Conservation (phyloP, 2,113 vertebrate genomes). For the Pristiophorus japonicus region DNA sequence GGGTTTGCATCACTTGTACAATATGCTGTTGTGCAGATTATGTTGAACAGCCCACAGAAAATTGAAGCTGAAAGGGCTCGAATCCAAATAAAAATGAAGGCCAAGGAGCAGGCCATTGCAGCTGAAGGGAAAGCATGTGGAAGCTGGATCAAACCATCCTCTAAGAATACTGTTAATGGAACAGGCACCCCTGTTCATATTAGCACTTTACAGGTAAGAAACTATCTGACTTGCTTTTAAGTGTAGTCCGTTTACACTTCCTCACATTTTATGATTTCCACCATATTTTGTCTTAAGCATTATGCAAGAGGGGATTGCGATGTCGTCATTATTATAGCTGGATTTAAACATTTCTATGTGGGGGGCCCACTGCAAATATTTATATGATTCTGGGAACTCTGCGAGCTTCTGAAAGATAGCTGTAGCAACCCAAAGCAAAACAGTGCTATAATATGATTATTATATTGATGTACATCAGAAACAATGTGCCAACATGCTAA, state of each 20-base stretch:
- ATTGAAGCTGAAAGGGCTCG: constrained; percentile 89
- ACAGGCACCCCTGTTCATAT: constrained; percentile 88
- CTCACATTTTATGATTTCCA: background rate
- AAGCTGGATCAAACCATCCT: constrained; percentile 55
- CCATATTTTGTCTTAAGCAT: background rate
- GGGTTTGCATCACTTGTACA: constrained; percentile 95
- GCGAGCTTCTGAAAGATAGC: background rate
- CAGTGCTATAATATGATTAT: background rate
- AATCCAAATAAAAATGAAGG: constrained; percentile 62
- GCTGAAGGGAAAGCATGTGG: constrained; percentile 64
- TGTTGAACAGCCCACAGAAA: constrained; percentile 90
- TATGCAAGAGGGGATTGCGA: background rate
- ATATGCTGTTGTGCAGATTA: constrained; percentile 94
- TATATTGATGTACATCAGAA: too few species aligned
- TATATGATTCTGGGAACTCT: background rate
- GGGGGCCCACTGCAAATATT: background rate
- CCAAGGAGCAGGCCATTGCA: constrained; percentile 62
- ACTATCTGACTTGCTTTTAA: background rate
- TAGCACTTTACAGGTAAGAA: constrained; percentile 88
- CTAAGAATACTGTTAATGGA: constrained; percentile 81
- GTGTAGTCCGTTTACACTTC: background rate
- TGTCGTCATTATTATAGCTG: background rate
- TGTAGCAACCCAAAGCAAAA: background rate
- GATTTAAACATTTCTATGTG: background rate
- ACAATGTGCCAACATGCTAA: background rate